Conservation (phyloP, 2,113 vertebrate genomes). For the Caretta caretta region DNA sequence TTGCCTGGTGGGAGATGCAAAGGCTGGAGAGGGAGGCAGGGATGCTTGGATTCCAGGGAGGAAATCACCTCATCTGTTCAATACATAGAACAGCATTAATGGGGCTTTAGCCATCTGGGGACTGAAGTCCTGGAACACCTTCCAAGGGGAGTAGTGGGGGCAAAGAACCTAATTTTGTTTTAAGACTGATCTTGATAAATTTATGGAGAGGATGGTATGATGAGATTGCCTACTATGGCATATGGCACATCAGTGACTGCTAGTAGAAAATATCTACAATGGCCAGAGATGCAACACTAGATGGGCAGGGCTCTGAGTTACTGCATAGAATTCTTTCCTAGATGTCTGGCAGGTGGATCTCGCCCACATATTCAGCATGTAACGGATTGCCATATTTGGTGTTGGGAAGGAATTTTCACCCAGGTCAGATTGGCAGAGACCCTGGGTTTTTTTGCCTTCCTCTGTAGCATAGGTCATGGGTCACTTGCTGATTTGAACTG, state of each 20-base stretch:
- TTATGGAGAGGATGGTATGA: neutral
- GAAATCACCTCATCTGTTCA: neutral
- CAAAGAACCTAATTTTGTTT: neutral
- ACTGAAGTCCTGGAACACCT: neutral
- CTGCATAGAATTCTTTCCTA: neutral
- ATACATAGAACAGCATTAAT: neutral
- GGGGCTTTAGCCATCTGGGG: neutral
- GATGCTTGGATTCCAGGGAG: neutral
- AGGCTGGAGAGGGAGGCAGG: neutral
- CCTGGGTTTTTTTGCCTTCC: neutral
- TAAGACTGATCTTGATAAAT: neutral
- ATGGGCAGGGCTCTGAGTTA: neutral
- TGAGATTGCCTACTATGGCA: neutral
- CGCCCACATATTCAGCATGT: neutral
- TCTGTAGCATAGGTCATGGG: neutral
- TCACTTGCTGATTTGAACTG: neutral
- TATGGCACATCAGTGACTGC: neutral
- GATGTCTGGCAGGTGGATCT: neutral
- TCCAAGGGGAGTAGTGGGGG: neutral
- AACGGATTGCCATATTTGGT: neutral
- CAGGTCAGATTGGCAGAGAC: neutral
- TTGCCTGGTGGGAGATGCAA: neutral
- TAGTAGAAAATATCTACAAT: neutral
- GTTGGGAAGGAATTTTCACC: neutral
- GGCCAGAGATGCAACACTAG: neutral